A percentile compares a stretch with the other conserved stretches of the same genome.
Conservation (phyloP, 2,888 invertebrate genomes). For the Zonitis immaculata region DNA sequence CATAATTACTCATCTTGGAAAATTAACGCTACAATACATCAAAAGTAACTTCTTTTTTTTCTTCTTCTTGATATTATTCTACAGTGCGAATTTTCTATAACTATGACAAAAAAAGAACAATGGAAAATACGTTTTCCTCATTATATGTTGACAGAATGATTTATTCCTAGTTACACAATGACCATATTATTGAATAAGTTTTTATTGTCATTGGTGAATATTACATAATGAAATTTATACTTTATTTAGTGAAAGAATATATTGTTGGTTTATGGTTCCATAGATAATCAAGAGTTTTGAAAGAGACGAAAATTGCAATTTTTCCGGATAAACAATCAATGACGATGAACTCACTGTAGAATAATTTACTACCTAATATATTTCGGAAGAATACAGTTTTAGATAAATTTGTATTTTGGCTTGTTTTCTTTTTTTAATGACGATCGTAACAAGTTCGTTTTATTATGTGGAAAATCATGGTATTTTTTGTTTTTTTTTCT, state of each 20-base stretch:
- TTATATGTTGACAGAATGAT: constrained; percentile 29
- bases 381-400: background rate
- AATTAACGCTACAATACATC: constrained; percentile 25
- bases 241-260: too few relatives aligned
- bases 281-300: too few relatives aligned
- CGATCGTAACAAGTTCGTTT: background rate
- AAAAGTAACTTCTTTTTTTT: constrained; percentile 12
- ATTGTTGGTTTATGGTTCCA: too few relatives aligned
- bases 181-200: constrained; percentile 18
- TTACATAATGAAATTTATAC: too few relatives aligned
- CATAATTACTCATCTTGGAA: constrained; percentile 27
- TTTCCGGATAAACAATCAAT: background rate
- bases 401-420: background rate
- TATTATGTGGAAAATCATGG: background rate
- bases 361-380: background rate
- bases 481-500: too few relatives aligned
- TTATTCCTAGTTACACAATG: constrained; percentile 19
- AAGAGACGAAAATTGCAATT: background rate
- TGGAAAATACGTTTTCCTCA: constrained; percentile 30
- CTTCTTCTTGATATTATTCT: too few relatives aligned
- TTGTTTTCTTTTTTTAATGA: too few relatives aligned
- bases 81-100: too few relatives aligned
- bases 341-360: background rate
- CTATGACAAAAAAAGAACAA: too few relatives aligned
- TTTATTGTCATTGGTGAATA: too few relatives aligned